Percentiles rank a stretch among this genome's conserved stretches.
Conservation (phyloP, 2,113 vertebrate genomes). For the Orycteropus afer region DNA sequence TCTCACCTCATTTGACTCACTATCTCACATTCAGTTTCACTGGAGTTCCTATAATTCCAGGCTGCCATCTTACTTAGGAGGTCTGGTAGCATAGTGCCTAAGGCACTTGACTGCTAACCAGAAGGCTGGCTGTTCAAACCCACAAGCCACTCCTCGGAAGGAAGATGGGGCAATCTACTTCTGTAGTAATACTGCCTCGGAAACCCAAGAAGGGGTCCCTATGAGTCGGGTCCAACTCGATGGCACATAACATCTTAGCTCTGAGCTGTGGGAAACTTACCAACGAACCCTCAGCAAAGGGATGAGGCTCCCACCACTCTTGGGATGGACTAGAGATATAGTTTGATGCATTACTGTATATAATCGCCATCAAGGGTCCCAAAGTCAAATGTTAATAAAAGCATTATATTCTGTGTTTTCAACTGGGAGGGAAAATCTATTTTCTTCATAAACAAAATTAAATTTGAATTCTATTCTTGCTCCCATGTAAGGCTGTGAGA, state of each 20-base stretch:
- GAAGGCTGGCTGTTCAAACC: no score
- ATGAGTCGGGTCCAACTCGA: no score
- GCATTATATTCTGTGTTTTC: not conserved
- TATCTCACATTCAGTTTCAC: not conserved
- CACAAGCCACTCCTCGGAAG: no score
- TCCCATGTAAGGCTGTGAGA: not conserved
- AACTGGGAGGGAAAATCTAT: not conserved
- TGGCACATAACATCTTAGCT: no score
- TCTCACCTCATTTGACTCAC: not conserved
- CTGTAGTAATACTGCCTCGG: no score
- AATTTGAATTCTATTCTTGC: not conserved
- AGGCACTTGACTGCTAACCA: no score
- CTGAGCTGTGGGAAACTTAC: not conserved
- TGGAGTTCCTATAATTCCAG: not conserved
- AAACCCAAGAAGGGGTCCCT: no score
- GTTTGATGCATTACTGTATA: not conserved
- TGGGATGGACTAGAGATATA: not conserved
- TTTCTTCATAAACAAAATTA: constrained; percentile 37
- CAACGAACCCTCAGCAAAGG: not conserved
- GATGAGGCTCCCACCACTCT: not conserved
- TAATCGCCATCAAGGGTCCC: not conserved
- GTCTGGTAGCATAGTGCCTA: no score
- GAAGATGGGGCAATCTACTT: no score
- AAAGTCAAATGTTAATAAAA: constrained; percentile 17
- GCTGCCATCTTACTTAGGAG: no score